These are phyloP conservation scores for Sula dactylatra DNA, from an alignment of 2,113 vertebrate species.

Conservation along the genomic window DNA sequence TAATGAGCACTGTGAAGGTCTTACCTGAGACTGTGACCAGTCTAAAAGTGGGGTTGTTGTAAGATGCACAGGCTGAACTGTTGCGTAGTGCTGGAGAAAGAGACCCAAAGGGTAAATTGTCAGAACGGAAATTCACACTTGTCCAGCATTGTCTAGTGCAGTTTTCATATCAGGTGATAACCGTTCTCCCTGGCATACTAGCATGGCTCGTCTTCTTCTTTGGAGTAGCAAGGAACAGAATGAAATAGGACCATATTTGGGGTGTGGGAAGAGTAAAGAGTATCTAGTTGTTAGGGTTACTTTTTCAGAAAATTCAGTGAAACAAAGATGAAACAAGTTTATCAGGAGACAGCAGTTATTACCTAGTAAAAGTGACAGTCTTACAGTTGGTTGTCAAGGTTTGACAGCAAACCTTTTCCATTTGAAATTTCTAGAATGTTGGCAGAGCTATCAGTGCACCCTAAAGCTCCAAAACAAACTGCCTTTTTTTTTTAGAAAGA, in stretches of 20 bases:
- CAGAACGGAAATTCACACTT: neutral
- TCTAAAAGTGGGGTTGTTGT: rapidly evolving
- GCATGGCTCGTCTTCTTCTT: neutral
- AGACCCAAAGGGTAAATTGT: neutral
- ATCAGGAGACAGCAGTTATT: neutral
- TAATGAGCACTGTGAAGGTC: neutral
- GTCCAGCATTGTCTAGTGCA: no score
- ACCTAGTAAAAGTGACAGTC: neutral
- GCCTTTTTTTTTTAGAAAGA: conserved; percentile 78
- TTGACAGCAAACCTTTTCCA: neutral
- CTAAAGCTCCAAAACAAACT: conserved; percentile 71
- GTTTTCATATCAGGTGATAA: neutral
- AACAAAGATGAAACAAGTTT: neutral
- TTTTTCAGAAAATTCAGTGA: neutral
- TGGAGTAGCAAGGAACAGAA: neutral
- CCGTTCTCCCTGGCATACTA: neutral
- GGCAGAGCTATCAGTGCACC: conserved; percentile 77
- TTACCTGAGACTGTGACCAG: neutral
- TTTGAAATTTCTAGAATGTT: conserved; percentile 50
- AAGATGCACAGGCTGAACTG: neutral
- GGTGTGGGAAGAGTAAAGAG: neutral
- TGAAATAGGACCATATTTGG: neutral
- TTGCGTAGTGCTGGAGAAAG: neutral
- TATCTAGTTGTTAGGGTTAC: neutral
- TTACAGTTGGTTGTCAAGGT: neutral